These are phyloP conservation scores for Diadophis punctatus DNA, from an alignment of 2,113 vertebrate species.

Conservation along the genomic window DNA sequence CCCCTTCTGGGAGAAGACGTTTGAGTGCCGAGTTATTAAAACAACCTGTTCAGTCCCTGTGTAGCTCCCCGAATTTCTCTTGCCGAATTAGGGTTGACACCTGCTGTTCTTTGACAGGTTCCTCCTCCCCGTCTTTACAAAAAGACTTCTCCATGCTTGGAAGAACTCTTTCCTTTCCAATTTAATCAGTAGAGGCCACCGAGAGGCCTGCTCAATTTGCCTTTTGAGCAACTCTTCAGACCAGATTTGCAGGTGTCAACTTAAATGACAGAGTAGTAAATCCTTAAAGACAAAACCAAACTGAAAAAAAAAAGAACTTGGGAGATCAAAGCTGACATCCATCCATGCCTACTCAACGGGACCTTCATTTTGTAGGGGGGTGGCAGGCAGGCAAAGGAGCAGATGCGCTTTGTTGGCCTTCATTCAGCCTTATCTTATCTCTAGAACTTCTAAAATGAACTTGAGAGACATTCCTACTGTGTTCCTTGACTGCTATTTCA, in stretches of 20 bases:
- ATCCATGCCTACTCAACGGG: not conserved
- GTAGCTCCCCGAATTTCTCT: not conserved
- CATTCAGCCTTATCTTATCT: not conserved
- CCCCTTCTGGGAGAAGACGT: not conserved
- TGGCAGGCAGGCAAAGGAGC: too few species aligned
- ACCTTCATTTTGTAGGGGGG: not conserved
- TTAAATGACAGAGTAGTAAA: not conserved
- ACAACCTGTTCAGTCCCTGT: not conserved
- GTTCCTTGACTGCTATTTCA: not conserved
- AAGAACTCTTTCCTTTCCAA: not conserved
- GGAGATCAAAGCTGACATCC: not conserved
- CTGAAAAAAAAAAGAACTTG: not conserved
- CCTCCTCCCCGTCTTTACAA: not conserved
- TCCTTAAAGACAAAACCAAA: not conserved
- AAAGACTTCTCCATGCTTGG: not conserved
- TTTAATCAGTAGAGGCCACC: not conserved
- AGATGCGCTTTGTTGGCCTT: not conserved
- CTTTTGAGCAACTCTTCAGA: not conserved
- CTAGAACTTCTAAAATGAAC: not conserved
- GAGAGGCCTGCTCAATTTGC: not conserved
- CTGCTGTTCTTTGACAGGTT: not conserved
- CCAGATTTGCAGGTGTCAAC: not conserved
- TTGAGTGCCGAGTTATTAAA: not conserved
- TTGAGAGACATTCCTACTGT: not conserved
- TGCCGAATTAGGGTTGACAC: not conserved